These are phyloP conservation scores for Drosophila grimshawi DNA, from an alignment of 1,140 invertebrate species.

Conservation along the genomic window DNA sequence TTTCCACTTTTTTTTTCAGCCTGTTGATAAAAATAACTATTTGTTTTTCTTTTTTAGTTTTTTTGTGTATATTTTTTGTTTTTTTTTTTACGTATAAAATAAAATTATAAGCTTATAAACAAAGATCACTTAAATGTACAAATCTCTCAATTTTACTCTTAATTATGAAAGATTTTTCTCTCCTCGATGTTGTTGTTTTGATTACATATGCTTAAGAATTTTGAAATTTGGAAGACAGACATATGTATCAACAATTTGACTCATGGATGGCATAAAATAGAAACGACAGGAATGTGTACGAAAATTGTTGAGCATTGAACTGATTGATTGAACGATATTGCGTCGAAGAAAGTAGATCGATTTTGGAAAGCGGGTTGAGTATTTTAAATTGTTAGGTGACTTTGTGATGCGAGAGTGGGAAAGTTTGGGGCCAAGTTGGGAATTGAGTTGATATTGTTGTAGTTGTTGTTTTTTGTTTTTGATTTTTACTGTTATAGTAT, in stretches of 20 bases:
- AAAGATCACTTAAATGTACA: constrained; percentile 84
- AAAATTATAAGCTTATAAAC: constrained; percentile 84
- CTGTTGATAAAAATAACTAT: constrained; percentile 14
- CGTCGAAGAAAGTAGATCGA: constrained; percentile 11
- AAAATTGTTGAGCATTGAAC: constrained; percentile 46
- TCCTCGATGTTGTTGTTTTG: constrained; percentile 73
- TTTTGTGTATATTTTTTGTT: constrained; percentile 73
- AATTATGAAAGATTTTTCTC: constrained; percentile 68
- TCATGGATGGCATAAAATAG: constrained; percentile 25
- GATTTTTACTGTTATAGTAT: constrained; percentile 54
- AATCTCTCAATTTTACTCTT: constrained; percentile 81
- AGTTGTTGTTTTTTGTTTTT: constrained; percentile 62
- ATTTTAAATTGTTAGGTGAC: constrained; percentile 47
- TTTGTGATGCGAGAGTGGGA: constrained; percentile 63
- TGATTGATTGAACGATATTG: constrained; percentile 31
- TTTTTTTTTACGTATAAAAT: constrained; percentile 82
- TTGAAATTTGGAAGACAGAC: constrained; percentile 38
- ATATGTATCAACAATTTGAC: constrained; percentile 36
- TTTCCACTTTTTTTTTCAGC: background rate
- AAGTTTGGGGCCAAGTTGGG: constrained; percentile 45
- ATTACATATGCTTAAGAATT: constrained; percentile 32
- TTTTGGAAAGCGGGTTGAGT: constrained; percentile 54
- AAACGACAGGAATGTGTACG: constrained; percentile 12
- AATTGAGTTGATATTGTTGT: constrained; percentile 72
- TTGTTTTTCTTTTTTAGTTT: constrained; percentile 37